Conservation (phyloP, 1,140 invertebrate genomes). For the Agrypnia vestita region DNA sequence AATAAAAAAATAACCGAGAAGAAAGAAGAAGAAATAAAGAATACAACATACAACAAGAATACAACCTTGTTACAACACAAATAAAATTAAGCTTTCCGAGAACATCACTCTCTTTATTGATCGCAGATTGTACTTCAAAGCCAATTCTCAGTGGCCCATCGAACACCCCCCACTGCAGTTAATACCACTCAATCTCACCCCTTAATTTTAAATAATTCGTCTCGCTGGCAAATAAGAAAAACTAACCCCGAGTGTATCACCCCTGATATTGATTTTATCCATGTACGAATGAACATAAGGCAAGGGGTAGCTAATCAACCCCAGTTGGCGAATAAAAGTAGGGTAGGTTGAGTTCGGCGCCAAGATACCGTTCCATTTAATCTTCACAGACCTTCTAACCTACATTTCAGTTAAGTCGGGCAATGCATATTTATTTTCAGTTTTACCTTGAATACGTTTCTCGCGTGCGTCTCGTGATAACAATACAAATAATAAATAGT, state of each 20-base stretch:
- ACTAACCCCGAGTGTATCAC: not conserved
- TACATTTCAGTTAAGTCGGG: conserved; percentile 6
- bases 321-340: conserved; percentile 6
- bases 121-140: not conserved
- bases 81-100: too few species aligned
- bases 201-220: conserved; percentile 32
- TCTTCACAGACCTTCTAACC: conserved; percentile 26
- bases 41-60: too few species aligned
- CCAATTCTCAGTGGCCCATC: conserved; percentile 5
- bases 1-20: too few species aligned
- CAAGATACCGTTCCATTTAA: conserved; percentile 1
- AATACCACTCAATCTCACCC: conserved; percentile 24
- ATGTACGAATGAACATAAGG: not conserved
- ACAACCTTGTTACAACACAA: too few species aligned
- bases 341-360: conserved; percentile 17
- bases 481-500: too few species aligned
- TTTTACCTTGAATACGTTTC: not conserved
- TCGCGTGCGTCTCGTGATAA: too few species aligned
- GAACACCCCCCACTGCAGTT: conserved; percentile 7
- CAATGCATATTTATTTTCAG: not conserved
- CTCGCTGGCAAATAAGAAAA: conserved; percentile 34
- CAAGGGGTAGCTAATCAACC: conserved; percentile 42
- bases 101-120: conserved; percentile 6
- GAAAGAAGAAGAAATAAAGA: too few species aligned
- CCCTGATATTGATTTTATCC: conserved; percentile 37